Evolutionary conservation across 2,888 invertebrate genomes (phyloP).

Genomic region (Keiferia lycopersicella): DNA sequence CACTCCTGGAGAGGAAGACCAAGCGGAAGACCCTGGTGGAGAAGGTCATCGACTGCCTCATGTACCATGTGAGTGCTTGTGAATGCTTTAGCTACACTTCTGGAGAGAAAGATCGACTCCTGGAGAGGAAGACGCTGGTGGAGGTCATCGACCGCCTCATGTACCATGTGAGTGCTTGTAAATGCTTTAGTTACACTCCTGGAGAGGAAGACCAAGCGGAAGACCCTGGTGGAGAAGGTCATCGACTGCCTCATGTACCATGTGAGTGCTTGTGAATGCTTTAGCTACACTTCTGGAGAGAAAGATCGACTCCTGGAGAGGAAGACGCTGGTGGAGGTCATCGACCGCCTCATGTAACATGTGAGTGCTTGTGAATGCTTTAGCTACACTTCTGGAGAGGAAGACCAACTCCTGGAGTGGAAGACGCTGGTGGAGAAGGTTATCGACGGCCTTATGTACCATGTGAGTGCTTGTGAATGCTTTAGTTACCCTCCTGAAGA

Average conservation of each 20-base stretch:
- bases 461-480: slow-evolving; percentile 77
- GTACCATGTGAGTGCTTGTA: slow-evolving; percentile 84
- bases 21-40: too few relatives aligned
- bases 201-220: slow-evolving; percentile 93
- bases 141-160: slow-evolving; percentile 96
- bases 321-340: slow-evolving; percentile 94
- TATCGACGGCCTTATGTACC: slow-evolving; percentile 93
- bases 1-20: slow-evolving; percentile 91
- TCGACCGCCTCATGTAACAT: slow-evolving; percentile 93
- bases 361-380: slow-evolving; percentile 83
- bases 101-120: slow-evolving; percentile 89
- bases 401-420: slow-evolving; percentile 93
- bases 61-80: slow-evolving; percentile 86
- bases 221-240: slow-evolving; percentile 85
- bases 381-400: slow-evolving; percentile 90
- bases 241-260: slow-evolving; percentile 94
- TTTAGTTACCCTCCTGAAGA: slow-evolving; percentile 82
- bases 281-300: slow-evolving; percentile 86
- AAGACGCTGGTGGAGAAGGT: slow-evolving; percentile 96
- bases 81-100: too few relatives aligned
- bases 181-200: slow-evolving; percentile 69
- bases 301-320: slow-evolving; percentile 92
- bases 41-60: slow-evolving; percentile 95
- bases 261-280: slow-evolving; percentile 82
- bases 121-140: slow-evolving; percentile 92